Base-by-base conservation (phyloP, 2,888 invertebrate genomes). In the Aethes cnicana region DNA sequence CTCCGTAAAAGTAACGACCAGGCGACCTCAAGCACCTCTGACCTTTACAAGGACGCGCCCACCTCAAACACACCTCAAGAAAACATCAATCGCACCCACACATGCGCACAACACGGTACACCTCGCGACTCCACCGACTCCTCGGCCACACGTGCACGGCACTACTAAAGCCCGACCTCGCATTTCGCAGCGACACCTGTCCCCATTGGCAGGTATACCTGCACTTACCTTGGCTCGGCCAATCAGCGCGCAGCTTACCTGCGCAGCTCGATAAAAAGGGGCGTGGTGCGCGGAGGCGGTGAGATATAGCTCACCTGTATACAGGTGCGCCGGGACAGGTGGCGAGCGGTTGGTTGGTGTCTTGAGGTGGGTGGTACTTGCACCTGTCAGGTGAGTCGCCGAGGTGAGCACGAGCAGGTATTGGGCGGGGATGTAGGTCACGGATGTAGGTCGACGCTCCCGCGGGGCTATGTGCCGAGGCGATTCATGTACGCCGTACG, bases 11-110 rank as follows among this genome's bases (percentile, higher is more conserved):
- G n/a, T n/a, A 39, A 23, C 39, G n/a, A 39, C 21, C 36, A n/a
- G 18, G 28, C 14, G 23, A 9, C 28, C n/a, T n/a, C n/a, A 42
- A 41, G 41, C 47, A 50, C 47, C 55, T 41, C 20, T 62, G 77
- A 77, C 76, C 77, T 76, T 62, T 52, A 35, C 57, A 77, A 76
- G 84, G 83, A 74, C 78, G 77, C 74, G 63, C 78, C 78, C 78
- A 83, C 84, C 85, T 80, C 83, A 82, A 85, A 84, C 77, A 70
- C 85, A 86, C 88, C 88, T 88, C 87, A 86, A 85, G 85, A 74
- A 86, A 87, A 88, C 86, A 86, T 88, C 88, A 88, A 88, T 88
- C 80, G 77, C 69, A 69, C 64, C 79, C 75, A 87, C 87, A 88
- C 88, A 88, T 88, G 88, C 88, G 87, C 88, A 88, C 84, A 73